phyloP scores from a whole-genome alignment of 2,113 vertebrate genomes.

The Cygnus buccinator region DNA sequence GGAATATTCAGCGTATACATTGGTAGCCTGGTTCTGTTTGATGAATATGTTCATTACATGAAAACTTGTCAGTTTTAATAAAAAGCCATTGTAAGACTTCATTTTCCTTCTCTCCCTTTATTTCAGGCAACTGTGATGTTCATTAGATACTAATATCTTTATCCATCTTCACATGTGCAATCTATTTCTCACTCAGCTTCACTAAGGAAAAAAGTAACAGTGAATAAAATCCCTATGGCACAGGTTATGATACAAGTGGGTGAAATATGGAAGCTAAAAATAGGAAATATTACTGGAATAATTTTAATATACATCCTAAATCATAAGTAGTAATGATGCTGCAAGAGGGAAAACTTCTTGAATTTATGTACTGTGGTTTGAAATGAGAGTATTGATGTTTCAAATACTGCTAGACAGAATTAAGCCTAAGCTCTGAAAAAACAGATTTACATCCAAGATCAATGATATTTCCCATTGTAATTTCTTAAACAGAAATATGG shows the following conservation, averaged over 20 bases:
- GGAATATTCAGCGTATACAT: not conserved
- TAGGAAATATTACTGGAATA: not conserved
- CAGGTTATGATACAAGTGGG: not conserved
- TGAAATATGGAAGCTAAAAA: not conserved
- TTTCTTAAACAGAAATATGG: not conserved
- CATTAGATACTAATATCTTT: not conserved
- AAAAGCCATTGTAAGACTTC: not conserved
- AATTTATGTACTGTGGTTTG: not conserved
- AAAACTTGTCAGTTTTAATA: not conserved
- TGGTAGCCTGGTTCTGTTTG: not conserved
- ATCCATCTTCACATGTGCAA: not conserved
- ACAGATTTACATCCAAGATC: not conserved
- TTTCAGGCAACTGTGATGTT: not conserved
- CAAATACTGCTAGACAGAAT: not conserved
- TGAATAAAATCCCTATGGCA: not conserved
- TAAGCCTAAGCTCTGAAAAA: not conserved
- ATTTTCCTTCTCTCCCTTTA: not conserved
- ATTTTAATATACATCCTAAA: not conserved
- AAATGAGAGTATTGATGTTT: conserved; percentile 6
- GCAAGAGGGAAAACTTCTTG: not conserved
- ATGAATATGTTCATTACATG: not conserved
- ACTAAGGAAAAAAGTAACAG: not conserved
- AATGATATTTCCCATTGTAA: not conserved
- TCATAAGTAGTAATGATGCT: not conserved
- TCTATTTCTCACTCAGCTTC: not conserved